Base-by-base conservation (phyloP, 2,888 invertebrate genomes). In the Hypercompe scribonia region DNA sequence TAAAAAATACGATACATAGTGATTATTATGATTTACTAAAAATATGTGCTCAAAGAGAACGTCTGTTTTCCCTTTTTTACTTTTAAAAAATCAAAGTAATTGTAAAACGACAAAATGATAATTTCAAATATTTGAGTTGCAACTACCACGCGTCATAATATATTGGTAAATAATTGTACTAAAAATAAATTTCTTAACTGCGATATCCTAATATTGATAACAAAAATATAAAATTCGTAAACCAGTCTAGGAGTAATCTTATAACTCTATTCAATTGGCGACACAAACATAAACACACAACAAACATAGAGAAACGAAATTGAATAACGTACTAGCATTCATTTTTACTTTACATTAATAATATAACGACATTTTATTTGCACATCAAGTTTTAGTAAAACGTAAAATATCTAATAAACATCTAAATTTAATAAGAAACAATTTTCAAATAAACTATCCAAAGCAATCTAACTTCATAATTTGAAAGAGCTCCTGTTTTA, bases 251-350 rank as follows among this genome's bases (percentile, higher is more conserved):
- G 21, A 70, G 34, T 42, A 31, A 42, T 13, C 28, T 61, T 36
- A 33, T 70, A 70, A 70, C 36, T 65, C 65, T 65, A 65, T 65
- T 36, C 15, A 10, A 5, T 65, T 65, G 36, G 28, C 50, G 50
- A 46, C 24, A 46, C 46, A 33, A 46, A 66, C 11, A 10, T 31
- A 31, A 31, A 42, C 65, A 65, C 39, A 65, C 39, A 42, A 65
- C 39, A 65, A 65, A 66, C 33, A 66, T 46, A 33, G 42, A 31
- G 11, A 66, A 42, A 24, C 0, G 31, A 46, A 66, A 46, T 33
- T 13, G 2, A 46, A 66, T 15, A 31, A 33, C 24, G 46, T 33
- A 24, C 46, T 66, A 33, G 24, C 42, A n/a, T 39, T 46, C 42
- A 46, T 3, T 46, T 46, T 42, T 46, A 66, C 42, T 42, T 28